Conservation (phyloP, 92 coral and sea anemone species). For the Nematostella vectensis region DNA sequence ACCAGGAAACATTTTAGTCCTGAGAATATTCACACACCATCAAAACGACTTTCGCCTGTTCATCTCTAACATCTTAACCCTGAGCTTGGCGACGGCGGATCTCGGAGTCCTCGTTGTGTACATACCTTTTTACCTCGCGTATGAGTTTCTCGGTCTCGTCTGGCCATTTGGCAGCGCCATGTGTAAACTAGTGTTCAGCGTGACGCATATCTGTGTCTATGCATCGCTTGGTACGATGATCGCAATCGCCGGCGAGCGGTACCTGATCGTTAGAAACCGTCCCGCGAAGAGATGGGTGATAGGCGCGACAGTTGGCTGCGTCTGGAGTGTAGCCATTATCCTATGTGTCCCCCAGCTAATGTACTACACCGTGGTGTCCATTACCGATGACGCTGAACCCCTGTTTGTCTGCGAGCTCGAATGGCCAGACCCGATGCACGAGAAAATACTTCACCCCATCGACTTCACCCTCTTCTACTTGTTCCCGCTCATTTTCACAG, state of each 20-base stretch:
- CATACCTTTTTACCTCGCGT: conserved; percentile 48
- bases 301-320: conserved; percentile 7
- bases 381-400: conserved; percentile 6
- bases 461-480: conserved; percentile 36
- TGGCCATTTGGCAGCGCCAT: conserved; percentile 58
- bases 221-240: conserved; percentile 49
- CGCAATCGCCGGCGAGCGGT: conserved; percentile 55
- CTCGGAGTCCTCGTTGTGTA: conserved; percentile 35
- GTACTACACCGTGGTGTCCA: conserved; percentile 15
- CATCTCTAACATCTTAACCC: conserved; percentile 9
- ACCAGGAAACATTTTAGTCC: conserved; percentile 29
- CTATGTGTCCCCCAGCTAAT: conserved; percentile 45
- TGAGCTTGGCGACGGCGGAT: conserved; percentile 54
- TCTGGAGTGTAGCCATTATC: conserved; percentile 32
- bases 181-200: conserved; percentile 53
- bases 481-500: conserved; percentile 23
- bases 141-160: conserved; percentile 33
- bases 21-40: conserved; percentile 16
- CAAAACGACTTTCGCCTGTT: conserved; percentile 1
- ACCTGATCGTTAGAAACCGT: conserved; percentile 12
- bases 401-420: conserved; percentile 30
- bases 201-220: conserved; percentile 47
- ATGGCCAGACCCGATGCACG: conserved; percentile 47
- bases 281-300: conserved; percentile 11
- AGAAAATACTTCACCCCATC: conserved; percentile 49